Conservation (phyloP, 53 echinoderm and acorn worm genomes). For the Echinometra lucunter region DNA sequence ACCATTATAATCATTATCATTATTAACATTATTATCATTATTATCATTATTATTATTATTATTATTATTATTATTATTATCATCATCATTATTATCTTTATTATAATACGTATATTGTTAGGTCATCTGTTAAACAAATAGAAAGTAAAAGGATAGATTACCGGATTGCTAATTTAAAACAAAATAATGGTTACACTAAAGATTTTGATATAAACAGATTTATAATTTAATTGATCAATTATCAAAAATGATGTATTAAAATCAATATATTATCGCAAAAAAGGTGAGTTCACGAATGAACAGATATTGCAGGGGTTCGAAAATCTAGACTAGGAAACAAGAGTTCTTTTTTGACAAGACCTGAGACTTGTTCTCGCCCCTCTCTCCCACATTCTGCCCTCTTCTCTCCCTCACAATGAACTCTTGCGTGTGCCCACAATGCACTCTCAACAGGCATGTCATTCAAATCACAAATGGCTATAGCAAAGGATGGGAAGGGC, state of each 20-base stretch:
- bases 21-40: too few species aligned
- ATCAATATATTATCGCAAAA: background rate
- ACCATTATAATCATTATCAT: too few species aligned
- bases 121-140: too few species aligned
- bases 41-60: too few species aligned
- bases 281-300: background rate
- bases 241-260: background rate
- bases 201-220: too few species aligned
- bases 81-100: too few species aligned
- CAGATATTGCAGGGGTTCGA: background rate
- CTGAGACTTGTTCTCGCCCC: slow-evolving; percentile 31
- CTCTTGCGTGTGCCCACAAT: slow-evolving; percentile 27
- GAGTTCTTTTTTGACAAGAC: background rate
- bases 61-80: too few species aligned
- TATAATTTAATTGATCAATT: background rate
- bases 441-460: slow-evolving; percentile 50
- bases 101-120: too few species aligned
- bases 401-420: slow-evolving; percentile 10
- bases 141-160: too few species aligned
- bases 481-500: slow-evolving; percentile 4
- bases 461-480: slow-evolving; percentile 59
- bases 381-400: slow-evolving; percentile 45
- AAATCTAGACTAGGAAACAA: background rate
- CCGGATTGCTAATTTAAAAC: too few species aligned
- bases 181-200: too few species aligned